Base-by-base conservation (phyloP, 2,888 invertebrate genomes). In the Meganola albula region DNA sequence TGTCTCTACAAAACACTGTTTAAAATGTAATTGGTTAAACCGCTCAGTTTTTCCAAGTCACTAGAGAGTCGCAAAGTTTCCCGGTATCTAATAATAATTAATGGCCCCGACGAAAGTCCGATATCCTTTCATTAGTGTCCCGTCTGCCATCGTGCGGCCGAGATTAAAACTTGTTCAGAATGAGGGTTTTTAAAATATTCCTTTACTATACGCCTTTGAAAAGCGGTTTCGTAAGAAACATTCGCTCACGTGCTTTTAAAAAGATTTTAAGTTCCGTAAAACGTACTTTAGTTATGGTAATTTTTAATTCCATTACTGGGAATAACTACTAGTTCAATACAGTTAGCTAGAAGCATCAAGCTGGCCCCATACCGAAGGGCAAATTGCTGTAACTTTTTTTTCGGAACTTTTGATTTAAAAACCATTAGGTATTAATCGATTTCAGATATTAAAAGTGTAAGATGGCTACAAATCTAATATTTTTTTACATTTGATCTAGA, bases 91-190 rank as follows among this genome's bases (percentile, higher is more conserved):
- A 83, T 83, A 84, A 83, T 84, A 83, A 84, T 82, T 78, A 85
- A 83, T 85, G 83, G 80, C 56, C 61, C 53, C 67, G 71, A 72
- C 65, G 74, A 75, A 82, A 79, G 74, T 70, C 77, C 79, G 82
- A 83, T 83, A 83, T 82, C 83, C 83, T 85, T 84, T 84, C 84
- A 84, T 83, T 85, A 84, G 76, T 59, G 73, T 68, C 63, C 73
- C 68, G 72, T 60, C 71, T 61, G 59, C 53, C 58, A 53, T 63
- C 60, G 62, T 60, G 64, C 69, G 53, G 61, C 53, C 66, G 67
- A 80, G 83, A 84, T 84, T 84, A 84, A 83, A 84, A 84, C 82
- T 84, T 84, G 72, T 62, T 64, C 74, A 63, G 60, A 52, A 58
- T 59, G 54, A 53, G 57, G 56, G 60, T 65, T 63, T 73, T 68